A percentile compares a stretch with the other conserved stretches of the same genome.
phyloP scores from a whole-genome alignment of 2,113 vertebrate genomes.

The Thamnaconus septentrionalis region DNA sequence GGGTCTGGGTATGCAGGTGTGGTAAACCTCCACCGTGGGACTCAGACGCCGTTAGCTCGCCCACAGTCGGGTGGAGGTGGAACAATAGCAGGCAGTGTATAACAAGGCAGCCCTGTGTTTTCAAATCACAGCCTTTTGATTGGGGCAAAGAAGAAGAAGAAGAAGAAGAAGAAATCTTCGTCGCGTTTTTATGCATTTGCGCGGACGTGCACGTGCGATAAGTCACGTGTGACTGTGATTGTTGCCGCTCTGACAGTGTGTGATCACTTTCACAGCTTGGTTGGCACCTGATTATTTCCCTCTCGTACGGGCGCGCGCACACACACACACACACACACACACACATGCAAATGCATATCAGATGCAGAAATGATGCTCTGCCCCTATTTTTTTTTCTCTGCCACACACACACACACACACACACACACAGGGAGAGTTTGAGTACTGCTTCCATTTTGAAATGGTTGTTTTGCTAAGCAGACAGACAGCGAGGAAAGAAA shows the following conservation, averaged over 20 bases:
- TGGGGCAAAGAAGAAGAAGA: constrained; percentile 20
- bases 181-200: neutral
- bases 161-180: constrained; percentile 46
- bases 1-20: too few relatives aligned
- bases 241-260: constrained; percentile 44
- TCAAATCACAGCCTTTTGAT: too few relatives aligned
- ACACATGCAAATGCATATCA: constrained; percentile 7
- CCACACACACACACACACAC: too few relatives aligned
- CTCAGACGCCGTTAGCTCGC: too few relatives aligned
- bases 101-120: too few relatives aligned
- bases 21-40: too few relatives aligned
- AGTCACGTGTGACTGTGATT: constrained; percentile 49
- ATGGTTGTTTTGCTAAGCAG: constrained; percentile 66
- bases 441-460: constrained; percentile 57
- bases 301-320: too few relatives aligned
- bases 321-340: constrained; percentile 56
- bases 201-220: constrained; percentile 4
- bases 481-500: constrained; percentile 56
- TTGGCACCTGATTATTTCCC: constrained; percentile 69
- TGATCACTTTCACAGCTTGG: constrained; percentile 69
- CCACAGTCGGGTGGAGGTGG: too few relatives aligned
- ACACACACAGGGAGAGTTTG: constrained; percentile 32
- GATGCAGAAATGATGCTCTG: too few relatives aligned
- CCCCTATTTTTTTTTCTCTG: too few relatives aligned
- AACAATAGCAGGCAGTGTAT: too few relatives aligned